These are phyloP conservation scores for Eudorcas thomsonii DNA, from an alignment of 2,113 vertebrate species.

Conservation along the genomic window DNA sequence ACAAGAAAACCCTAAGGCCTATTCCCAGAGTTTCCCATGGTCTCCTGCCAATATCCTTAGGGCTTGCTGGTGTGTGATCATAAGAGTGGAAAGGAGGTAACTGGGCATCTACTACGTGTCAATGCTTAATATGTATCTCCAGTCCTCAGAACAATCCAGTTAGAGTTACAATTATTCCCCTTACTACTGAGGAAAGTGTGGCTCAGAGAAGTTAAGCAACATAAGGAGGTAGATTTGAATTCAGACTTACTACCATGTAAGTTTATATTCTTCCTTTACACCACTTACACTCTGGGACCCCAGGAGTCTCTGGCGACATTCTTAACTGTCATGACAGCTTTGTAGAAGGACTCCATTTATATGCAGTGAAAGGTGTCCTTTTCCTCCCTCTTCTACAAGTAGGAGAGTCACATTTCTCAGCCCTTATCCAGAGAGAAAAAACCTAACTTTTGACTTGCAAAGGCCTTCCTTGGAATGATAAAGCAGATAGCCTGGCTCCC, in stretches of 20 bases:
- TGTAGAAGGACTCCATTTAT: constrained; percentile 83
- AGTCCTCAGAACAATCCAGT: neutral
- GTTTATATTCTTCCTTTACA: neutral
- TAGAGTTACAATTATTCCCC: neutral
- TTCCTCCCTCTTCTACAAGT: constrained; percentile 74
- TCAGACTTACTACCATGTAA: neutral
- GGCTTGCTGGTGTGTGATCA: neutral
- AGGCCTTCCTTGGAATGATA: constrained; percentile 82
- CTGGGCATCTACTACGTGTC: neutral
- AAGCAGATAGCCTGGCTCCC: constrained; percentile 75
- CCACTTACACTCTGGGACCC: neutral
- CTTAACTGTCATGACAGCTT: constrained; percentile 76
- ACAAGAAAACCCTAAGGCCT: neutral
- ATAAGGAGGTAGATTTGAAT: constrained; percentile 19
- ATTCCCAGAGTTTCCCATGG: neutral
- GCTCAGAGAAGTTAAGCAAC: neutral
- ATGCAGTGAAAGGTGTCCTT: constrained; percentile 84
- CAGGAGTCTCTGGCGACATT: constrained; percentile 21
- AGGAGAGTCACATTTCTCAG: constrained; percentile 70
- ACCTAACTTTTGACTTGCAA: constrained; percentile 84
- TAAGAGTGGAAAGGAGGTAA: neutral
- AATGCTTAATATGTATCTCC: neutral
- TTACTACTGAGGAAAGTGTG: neutral
- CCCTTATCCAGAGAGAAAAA: constrained; percentile 78
- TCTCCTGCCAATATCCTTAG: neutral